Evolutionary conservation across 2,888 invertebrate species (phyloP), one percentile per base, ranked within the genome.

Genomic region (Drosophila mayaguana): DNA sequence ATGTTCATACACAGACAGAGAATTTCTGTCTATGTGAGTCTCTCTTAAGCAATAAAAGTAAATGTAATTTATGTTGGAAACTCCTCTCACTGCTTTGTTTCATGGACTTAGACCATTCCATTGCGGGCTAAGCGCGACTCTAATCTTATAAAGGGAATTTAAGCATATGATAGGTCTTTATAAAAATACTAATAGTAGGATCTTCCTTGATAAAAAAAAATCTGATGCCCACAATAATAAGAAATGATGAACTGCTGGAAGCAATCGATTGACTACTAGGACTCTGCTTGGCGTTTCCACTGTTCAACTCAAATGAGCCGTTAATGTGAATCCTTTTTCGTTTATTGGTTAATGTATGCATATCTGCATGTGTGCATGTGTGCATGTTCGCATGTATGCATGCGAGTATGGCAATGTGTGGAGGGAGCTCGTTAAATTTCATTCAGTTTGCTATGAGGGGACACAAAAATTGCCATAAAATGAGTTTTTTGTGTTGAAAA

Each of bases 401-500:
- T 63, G 34, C 75, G 32, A 63, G 46, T 38, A 46, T 57, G 42
- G 50, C 43, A 36, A 73, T 67, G 60, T 43, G 32, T 59, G 50
- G n/a, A 43, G 43, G 18, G 51, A 51, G 60, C 80, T 82, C 75
- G 72, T 81, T 81, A 78, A 84, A 83, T 76, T 75, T 78, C 84
- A 87, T 81, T 87, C 85, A 74, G 68, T 57, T 57, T 51, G 51
- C 62, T 57, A 25, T 62, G 46, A 71, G 63, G 63, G 53, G 36
- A 66, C 72, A 69, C 73, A 74, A 64, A 88, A 89, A 88, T 85
- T 86, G 86, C 63, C 85, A 88, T 80, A 82, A 89, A 89, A 85
- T 88, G 73, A 76, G 80, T 78, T 80, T 88, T 84, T 80, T 89
- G 70, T 78, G 72, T 43, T 59, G 45, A 28, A 74, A 50, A 32